These are phyloP conservation scores for Oreonectes daqikongensis DNA, from an alignment of 2,797 vertebrate species.

Conservation along the genomic window DNA sequence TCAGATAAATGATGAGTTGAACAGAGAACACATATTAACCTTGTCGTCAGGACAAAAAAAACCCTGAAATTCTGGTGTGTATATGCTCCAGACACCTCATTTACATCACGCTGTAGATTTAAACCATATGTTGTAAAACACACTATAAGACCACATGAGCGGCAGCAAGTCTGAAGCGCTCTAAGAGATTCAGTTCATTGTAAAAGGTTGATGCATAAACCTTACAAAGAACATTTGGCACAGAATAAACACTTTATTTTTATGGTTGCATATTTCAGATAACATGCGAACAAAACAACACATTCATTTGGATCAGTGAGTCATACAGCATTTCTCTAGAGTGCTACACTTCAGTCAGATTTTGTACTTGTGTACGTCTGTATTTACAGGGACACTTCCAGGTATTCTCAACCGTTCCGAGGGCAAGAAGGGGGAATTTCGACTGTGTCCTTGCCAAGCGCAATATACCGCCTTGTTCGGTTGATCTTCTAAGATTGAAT, in stretches of 20 bases:
- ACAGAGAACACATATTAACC: not conserved
- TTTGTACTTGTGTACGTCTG: slow-evolving; percentile 21
- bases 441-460: slow-evolving; percentile 30
- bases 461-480: slow-evolving; percentile 17
- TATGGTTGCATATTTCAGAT: not conserved
- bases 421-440: slow-evolving; percentile 6
- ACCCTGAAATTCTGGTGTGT: slow-evolving; percentile 30
- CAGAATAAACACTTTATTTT: not conserved
- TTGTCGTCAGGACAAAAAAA: slow-evolving; percentile 22
- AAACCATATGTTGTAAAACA: slow-evolving; percentile 45
- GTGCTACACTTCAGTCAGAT: slow-evolving; percentile 13
- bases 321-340: slow-evolving; percentile 27
- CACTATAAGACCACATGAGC: slow-evolving; percentile 2
- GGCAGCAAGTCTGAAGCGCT: slow-evolving; percentile 14
- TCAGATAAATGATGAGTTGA: not conserved
- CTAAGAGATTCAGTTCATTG: slow-evolving; percentile 8
- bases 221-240: not conserved
- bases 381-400: slow-evolving; percentile 55
- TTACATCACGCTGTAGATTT: slow-evolving; percentile 46
- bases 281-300: slow-evolving; percentile 9
- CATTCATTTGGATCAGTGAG: slow-evolving; percentile 29
- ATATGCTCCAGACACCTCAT: slow-evolving; percentile 48
- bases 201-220: slow-evolving; percentile 12
- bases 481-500: slow-evolving; percentile 15
- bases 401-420: slow-evolving; percentile 40